Conservation (phyloP, 2,113 vertebrate species). For the Passer montanus region DNA sequence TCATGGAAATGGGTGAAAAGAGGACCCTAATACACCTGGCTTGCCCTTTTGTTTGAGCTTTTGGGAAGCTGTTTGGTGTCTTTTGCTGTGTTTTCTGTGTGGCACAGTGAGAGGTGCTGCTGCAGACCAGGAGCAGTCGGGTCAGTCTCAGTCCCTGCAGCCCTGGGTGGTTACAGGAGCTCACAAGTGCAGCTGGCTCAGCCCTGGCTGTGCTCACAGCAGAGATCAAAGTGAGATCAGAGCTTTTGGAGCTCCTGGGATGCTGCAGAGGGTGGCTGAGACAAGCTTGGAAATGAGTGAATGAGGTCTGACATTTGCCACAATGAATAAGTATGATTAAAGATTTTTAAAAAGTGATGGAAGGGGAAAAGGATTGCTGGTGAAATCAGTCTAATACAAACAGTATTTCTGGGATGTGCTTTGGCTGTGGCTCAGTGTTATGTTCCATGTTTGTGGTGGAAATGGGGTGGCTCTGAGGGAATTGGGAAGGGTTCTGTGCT, state of each 20-base stretch:
- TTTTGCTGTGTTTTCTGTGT: neutral
- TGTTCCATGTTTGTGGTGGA: neutral
- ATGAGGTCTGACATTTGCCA: neutral
- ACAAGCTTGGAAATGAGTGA: neutral
- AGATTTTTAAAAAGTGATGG: neutral
- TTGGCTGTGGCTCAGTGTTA: accelerated
- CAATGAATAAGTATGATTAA: neutral
- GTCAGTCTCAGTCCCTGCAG: neutral
- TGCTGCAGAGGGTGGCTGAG: neutral
- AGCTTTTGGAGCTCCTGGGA: neutral
- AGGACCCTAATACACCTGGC: accelerated
- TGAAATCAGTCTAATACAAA: neutral
- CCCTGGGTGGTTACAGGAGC: neutral
- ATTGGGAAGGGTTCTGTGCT: neutral
- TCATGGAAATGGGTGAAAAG: neutral
- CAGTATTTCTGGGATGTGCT: accelerated
- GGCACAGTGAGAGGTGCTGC: neutral
- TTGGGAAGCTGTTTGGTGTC: neutral
- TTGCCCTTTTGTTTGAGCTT: neutral
- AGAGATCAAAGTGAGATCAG: neutral
- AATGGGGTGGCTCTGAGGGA: neutral
- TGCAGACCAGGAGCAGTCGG: neutral
- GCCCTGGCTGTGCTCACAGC: neutral
- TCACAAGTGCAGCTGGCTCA: accelerated
- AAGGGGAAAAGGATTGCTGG: neutral